Evolutionary conservation across 2,113 vertebrate genomes (phyloP).

Genomic region (Tupaia chinensis): DNA sequence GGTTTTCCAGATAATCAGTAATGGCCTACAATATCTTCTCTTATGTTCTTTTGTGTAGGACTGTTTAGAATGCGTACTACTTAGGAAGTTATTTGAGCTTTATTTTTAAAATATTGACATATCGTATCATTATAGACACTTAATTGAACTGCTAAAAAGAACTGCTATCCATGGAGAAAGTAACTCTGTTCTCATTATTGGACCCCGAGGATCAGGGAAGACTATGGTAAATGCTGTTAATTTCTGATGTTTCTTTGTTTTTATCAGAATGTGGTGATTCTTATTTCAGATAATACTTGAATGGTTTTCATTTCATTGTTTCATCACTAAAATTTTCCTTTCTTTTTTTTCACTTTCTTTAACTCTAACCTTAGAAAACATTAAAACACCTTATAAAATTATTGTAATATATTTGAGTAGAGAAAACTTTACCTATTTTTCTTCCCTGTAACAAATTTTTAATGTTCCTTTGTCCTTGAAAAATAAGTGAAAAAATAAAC

Average conservation of each 20-base stretch:
- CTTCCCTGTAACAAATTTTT: background rate
- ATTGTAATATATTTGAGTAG: background rate
- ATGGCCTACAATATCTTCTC: background rate
- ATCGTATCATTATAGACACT: slow-evolving; percentile 88
- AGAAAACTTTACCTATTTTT: background rate
- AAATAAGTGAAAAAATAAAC: background rate
- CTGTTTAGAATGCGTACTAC: background rate
- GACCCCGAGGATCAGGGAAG: slow-evolving; percentile 95
- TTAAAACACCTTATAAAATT: background rate
- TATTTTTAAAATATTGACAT: slow-evolving; percentile 18
- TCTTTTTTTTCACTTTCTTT: background rate
- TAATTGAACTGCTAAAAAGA: slow-evolving; percentile 94
- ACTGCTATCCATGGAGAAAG: slow-evolving; percentile 95
- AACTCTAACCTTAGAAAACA: background rate
- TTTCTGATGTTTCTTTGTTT: background rate
- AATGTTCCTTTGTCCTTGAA: background rate
- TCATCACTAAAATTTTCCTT: background rate
- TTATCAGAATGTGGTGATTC: background rate
- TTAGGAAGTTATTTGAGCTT: slow-evolving; percentile 10
- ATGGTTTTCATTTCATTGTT: slow-evolving; percentile 44
- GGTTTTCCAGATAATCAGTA: background rate
- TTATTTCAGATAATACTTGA: background rate
- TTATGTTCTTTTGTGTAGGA: background rate
- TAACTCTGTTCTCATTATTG: slow-evolving; percentile 96
- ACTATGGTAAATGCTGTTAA: slow-evolving; percentile 88